Percentiles rank a stretch among this genome's conserved stretches.
These are phyloP conservation scores for Drosophila fulvimacula DNA, from an alignment of 2,888 invertebrate species.

Conservation along the genomic window DNA sequence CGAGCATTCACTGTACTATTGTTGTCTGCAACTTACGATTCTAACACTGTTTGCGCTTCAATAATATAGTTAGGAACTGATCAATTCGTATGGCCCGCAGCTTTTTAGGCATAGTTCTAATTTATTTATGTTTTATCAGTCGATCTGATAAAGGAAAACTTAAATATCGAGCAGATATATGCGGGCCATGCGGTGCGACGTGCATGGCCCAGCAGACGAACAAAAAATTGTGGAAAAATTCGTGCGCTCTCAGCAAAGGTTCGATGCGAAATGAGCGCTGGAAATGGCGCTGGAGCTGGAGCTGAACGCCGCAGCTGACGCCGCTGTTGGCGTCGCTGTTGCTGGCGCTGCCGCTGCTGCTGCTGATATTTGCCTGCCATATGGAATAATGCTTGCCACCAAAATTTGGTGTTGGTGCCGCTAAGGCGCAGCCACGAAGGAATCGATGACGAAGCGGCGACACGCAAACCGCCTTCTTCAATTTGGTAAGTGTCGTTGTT, in stretches of 20 bases:
- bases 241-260: constrained; percentile 49
- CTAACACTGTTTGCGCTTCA: constrained; percentile 66
- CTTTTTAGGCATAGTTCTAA: constrained; percentile 46
- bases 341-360: constrained; percentile 13
- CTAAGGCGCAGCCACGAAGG: constrained; percentile 61
- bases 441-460: constrained; percentile 63
- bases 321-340: constrained; percentile 4
- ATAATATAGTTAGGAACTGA: constrained; percentile 53
- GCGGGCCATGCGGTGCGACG: background rate
- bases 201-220: background rate
- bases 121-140: background rate
- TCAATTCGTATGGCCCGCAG: constrained; percentile 30
- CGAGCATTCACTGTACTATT: background rate
- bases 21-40: constrained; percentile 23
- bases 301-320: constrained; percentile 1
- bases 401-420: constrained; percentile 38
- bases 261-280: constrained; percentile 52
- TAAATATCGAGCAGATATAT: constrained; percentile 1
- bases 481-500: constrained; percentile 75
- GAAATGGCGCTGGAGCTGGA: constrained; percentile 1
- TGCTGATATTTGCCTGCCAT: constrained; percentile 36
- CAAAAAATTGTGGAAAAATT: background rate
- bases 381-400: constrained; percentile 34
- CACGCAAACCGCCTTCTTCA: constrained; percentile 64
- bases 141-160: constrained; percentile 11